These are phyloP conservation scores for Pseudochaenichthys georgianus DNA, from an alignment of 2,797 vertebrate genomes.

Conservation along the genomic window DNA sequence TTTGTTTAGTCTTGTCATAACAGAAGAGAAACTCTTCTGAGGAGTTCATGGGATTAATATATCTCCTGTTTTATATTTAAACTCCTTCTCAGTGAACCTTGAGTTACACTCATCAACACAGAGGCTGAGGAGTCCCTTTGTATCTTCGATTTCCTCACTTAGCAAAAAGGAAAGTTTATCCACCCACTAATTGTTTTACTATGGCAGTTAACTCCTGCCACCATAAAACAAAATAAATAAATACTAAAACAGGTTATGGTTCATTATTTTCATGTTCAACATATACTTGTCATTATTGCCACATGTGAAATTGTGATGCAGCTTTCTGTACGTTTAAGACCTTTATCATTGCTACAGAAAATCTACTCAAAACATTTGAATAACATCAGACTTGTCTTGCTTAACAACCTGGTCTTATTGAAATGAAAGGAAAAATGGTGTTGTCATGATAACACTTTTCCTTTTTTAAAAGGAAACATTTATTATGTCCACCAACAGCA, in stretches of 20 bases:
- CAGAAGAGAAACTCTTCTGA: not conserved
- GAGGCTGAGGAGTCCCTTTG: not conserved
- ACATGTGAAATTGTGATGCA: not conserved
- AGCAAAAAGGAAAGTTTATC: not conserved
- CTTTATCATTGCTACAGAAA: not conserved
- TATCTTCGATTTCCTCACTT: not conserved
- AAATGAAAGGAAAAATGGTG: too few species aligned
- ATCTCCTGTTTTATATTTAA: not conserved
- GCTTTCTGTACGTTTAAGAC: not conserved
- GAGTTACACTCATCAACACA: too few species aligned
- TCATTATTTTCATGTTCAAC: not conserved
- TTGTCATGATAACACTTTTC: too few species aligned
- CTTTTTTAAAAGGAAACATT: too few species aligned
- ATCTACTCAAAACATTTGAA: too few species aligned
- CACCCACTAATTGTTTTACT: not conserved
- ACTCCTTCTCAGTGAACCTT: not conserved
- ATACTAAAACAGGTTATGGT: not conserved
- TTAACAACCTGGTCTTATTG: too few species aligned
- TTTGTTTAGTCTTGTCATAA: not conserved
- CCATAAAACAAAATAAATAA: not conserved
- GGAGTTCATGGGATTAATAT: not conserved
- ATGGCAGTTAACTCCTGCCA: not conserved
- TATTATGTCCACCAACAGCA: too few species aligned
- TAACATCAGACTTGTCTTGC: too few species aligned
- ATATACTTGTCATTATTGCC: not conserved